phyloP scores from a whole-genome alignment of 1,140 invertebrate genomes.

The Magallana ariakensis region DNA sequence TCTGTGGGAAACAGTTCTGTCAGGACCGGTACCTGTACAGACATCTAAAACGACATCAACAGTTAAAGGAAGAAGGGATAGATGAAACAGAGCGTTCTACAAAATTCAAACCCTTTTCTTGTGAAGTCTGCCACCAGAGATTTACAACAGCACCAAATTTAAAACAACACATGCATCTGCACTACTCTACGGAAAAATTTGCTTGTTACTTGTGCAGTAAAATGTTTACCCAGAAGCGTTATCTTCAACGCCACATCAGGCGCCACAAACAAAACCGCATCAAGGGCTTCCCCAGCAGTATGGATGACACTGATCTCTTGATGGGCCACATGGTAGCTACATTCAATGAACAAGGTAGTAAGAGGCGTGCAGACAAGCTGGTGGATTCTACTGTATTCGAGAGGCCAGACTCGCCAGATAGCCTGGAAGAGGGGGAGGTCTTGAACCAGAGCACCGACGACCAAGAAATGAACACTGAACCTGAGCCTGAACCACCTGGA shows the following conservation, averaged over 20 bases:
- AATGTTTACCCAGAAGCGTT: conserved; percentile 40
- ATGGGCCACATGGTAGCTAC: conserved; percentile 35
- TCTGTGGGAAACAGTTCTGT: conserved; percentile 41
- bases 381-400: not conserved
- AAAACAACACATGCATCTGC: conserved; percentile 31
- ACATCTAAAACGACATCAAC: conserved; percentile 32
- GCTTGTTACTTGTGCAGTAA: conserved; percentile 37
- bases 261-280: not conserved
- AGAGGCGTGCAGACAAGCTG: not conserved
- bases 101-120: not conserved
- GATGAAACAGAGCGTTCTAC: not conserved
- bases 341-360: conserved; percentile 22
- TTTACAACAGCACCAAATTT: conserved; percentile 26
- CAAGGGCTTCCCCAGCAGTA: not conserved
- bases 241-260: conserved; percentile 35
- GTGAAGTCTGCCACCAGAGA: conserved; percentile 27
- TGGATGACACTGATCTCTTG: not conserved
- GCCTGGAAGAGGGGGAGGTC: not conserved
- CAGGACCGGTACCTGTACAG: conserved; percentile 36
- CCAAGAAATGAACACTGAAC: not conserved
- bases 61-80: not conserved
- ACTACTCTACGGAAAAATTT: not conserved
- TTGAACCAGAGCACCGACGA: not conserved
- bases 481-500: not conserved
- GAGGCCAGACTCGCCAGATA: not conserved